phyloP scores from a whole-genome alignment of 1,140 invertebrate genomes.

The Dolichoris vasculosae region DNA sequence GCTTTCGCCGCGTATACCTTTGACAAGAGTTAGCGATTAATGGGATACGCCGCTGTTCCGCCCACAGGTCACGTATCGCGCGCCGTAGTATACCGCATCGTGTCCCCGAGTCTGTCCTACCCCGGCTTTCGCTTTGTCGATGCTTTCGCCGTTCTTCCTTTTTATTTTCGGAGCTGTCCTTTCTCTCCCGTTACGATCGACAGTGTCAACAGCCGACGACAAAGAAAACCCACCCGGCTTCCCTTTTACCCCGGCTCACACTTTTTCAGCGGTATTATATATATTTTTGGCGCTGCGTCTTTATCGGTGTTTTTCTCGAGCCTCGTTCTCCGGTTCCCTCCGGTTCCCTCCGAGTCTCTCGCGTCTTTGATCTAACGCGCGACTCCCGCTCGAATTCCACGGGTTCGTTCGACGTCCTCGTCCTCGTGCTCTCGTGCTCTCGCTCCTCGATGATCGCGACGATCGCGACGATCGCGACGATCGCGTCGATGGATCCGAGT shows the following conservation, averaged over 20 bases:
- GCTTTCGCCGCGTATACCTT: background rate
- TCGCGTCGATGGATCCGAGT: background rate
- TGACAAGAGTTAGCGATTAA: slow-evolving; percentile 37
- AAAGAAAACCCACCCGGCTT: background rate
- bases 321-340: background rate
- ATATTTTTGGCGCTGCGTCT: background rate
- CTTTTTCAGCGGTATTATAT: background rate
- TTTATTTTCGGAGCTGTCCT: background rate
- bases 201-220: no score
- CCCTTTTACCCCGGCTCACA: background rate
- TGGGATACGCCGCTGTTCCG: slow-evolving; percentile 31
- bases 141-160: background rate
- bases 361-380: background rate
- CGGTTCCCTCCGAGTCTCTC: background rate
- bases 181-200: background rate
- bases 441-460: background rate
- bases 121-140: slow-evolving; percentile 4
- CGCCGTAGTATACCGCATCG: background rate
- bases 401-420: background rate
- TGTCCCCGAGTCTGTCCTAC: background rate
- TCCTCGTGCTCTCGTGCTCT: background rate
- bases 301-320: background rate
- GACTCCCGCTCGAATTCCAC: background rate
- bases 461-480: no score
- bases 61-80: slow-evolving; percentile 34